A percentile compares a stretch with the other conserved stretches of the same genome.
phyloP scores from a whole-genome alignment of 2,113 vertebrate genomes.

The Peucedramus taeniatus region DNA sequence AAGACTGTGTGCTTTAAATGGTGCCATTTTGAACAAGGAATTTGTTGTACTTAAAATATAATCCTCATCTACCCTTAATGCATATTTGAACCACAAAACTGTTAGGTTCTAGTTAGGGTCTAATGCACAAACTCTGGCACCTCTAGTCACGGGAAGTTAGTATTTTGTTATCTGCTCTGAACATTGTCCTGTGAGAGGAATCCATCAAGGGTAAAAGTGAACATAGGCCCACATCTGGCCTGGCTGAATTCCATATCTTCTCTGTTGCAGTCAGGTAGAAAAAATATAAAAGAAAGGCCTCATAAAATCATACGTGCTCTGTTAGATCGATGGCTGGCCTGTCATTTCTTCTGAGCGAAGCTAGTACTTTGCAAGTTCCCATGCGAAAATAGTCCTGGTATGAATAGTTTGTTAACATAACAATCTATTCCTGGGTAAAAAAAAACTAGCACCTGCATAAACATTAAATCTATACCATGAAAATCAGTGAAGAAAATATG shows the following conservation, averaged over 20 bases:
- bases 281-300: not conserved
- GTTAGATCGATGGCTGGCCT: not conserved
- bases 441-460: not conserved
- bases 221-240: rapidly evolving
- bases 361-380: not conserved
- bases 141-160: not conserved
- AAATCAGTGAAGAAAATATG: not conserved
- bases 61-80: not conserved
- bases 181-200: not conserved
- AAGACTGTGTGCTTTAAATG: not conserved
- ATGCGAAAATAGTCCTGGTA: not conserved
- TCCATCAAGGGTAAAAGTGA: not conserved
- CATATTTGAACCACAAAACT: not conserved
- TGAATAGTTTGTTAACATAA: not conserved
- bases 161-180: not conserved
- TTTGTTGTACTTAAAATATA: not conserved
- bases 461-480: not conserved
- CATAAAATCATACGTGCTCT: not conserved
- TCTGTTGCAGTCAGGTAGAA: not conserved
- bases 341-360: not conserved
- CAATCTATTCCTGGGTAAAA: not conserved
- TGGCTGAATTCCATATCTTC: not conserved
- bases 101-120: not conserved
- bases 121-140: not conserved
- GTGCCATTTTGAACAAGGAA: not conserved